Conservation (phyloP, 2,113 vertebrate species). For the Eublepharis macularius region DNA sequence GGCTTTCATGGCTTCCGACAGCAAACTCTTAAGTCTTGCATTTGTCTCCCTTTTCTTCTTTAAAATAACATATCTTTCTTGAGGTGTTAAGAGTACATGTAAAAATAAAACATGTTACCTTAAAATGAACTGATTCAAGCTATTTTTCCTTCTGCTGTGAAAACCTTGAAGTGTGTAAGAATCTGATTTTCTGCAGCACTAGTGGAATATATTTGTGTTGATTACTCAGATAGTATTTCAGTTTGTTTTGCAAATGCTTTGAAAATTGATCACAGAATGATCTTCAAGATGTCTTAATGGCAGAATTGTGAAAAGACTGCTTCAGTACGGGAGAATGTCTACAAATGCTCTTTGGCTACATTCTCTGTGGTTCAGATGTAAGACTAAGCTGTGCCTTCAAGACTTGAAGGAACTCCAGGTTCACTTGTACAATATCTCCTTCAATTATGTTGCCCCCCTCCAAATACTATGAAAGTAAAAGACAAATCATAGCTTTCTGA, state of each 20-base stretch:
- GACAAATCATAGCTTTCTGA: no score
- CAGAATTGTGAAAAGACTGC: not conserved
- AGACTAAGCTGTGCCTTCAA: no score
- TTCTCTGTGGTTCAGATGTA: no score
- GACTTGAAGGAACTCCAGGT: no score
- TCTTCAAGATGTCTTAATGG: not conserved
- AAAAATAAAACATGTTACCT: not conserved
- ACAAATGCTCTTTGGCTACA: no score
- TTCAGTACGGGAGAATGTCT: no score
- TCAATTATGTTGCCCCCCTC: no score
- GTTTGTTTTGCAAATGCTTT: not conserved
- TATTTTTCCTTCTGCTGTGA: not conserved
- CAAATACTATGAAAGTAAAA: no score
- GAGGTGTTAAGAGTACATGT: not conserved
- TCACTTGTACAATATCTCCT: no score
- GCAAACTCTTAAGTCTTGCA: not conserved
- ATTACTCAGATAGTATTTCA: no score
- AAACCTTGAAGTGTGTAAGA: not conserved
- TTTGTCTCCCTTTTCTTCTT: not conserved
- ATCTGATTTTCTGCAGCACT: not conserved
- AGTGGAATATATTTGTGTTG: no score
- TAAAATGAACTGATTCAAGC: not conserved
- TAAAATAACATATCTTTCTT: no score
- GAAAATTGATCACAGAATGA: not conserved
- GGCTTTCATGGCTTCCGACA: not conserved